phyloP scores from a whole-genome alignment of 2,888 invertebrate genomes.

The Ophion ellenae region DNA sequence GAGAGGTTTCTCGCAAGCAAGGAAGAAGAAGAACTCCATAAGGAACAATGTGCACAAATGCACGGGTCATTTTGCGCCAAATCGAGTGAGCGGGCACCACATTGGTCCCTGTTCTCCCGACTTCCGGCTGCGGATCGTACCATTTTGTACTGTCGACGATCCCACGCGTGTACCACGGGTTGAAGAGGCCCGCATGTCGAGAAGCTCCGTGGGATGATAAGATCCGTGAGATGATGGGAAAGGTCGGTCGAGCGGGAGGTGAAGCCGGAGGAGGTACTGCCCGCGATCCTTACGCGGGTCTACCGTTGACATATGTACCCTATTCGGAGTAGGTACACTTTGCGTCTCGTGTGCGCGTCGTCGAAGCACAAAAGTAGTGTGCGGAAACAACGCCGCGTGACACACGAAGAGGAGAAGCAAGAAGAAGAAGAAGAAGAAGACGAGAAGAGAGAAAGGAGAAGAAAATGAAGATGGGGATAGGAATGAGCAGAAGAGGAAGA shows the following conservation, averaged over 20 bases:
- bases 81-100: not conserved
- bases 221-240: not conserved
- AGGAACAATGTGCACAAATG: slow-evolving; percentile 35
- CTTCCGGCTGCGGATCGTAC: not conserved
- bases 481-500: too few species aligned
- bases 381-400: slow-evolving; percentile 59
- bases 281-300: slow-evolving; percentile 13
- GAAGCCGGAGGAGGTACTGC: slow-evolving; percentile 3
- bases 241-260: not conserved
- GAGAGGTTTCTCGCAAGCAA: slow-evolving; percentile 33
- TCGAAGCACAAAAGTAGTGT: slow-evolving; percentile 47
- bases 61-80: slow-evolving; percentile 24
- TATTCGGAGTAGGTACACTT: not conserved
- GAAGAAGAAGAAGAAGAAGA: slow-evolving; percentile 11
- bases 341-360: not conserved
- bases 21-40: slow-evolving; percentile 52
- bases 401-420: slow-evolving; percentile 39
- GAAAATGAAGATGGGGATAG: too few species aligned
- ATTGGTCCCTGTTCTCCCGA: not conserved
- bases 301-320: slow-evolving; percentile 36
- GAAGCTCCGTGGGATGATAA: slow-evolving; percentile 9
- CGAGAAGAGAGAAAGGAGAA: not conserved
- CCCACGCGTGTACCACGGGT: not conserved
- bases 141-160: not conserved
- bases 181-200: not conserved